A percentile compares a stretch with the other conserved stretches of the same genome.
Evolutionary conservation across 2,797 vertebrate genomes (phyloP).

Genomic region (Microcaecilia unicolor): DNA sequence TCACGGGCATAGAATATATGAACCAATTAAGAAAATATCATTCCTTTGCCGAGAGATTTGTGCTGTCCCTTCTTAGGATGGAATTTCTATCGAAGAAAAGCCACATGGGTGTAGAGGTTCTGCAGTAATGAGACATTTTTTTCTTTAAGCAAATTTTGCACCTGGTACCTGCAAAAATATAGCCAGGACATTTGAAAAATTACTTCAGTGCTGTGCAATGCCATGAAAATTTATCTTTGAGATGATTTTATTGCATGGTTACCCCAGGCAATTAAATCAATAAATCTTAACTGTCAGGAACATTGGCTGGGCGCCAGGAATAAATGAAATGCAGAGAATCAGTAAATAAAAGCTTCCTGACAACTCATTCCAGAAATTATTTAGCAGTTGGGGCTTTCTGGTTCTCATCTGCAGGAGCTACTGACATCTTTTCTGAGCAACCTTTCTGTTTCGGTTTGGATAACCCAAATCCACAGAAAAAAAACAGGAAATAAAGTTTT

Average conservation of each 20-base stretch:
- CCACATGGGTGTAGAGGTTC: conserved; percentile 18
- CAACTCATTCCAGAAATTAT: conserved; percentile 76
- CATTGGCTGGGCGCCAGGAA: conserved; percentile 63
- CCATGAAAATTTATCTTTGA: conserved; percentile 81
- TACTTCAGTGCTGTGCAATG: conserved; percentile 60
- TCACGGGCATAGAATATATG: conserved; percentile 53
- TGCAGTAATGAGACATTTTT: conserved; percentile 59
- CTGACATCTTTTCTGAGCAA: conserved; percentile 42
- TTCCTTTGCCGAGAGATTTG: conserved; percentile 34
- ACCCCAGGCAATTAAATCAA: conserved; percentile 93
- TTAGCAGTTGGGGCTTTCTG: conserved; percentile 56
- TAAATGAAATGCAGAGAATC: conserved; percentile 74
- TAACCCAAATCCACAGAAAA: too few relatives aligned
- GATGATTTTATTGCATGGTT: conserved; percentile 94
- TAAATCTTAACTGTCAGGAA: conserved; percentile 87
- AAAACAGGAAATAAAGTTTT: too few relatives aligned
- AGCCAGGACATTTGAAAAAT: conserved; percentile 77
- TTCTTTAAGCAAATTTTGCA: conserved; percentile 76
- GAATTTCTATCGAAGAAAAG: conserved; percentile 28
- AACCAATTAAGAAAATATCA: conserved; percentile 57
- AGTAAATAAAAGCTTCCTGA: conserved; percentile 80
- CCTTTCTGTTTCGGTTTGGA: too few relatives aligned
- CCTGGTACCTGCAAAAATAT: conserved; percentile 76
- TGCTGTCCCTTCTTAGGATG: background rate
- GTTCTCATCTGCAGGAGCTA: conserved; percentile 45